Conservation (phyloP, 2,797 vertebrate species). For the Delichon dasypus region DNA sequence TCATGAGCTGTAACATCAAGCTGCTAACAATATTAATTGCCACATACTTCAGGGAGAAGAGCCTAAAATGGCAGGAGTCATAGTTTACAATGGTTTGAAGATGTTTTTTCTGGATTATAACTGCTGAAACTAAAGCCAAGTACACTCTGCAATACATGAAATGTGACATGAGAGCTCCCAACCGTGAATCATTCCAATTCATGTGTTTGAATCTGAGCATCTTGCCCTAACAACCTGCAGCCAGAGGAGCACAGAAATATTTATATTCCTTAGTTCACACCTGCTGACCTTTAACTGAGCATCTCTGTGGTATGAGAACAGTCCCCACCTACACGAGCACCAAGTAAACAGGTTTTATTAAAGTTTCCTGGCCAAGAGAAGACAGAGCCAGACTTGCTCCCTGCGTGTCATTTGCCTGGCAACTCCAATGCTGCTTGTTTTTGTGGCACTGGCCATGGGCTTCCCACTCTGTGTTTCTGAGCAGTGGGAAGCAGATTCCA, state of each 20-base stretch:
- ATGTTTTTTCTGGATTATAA: neutral
- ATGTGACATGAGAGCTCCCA: neutral
- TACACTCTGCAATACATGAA: neutral
- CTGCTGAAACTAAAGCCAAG: neutral
- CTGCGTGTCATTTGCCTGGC: neutral
- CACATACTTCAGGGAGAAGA: constrained; percentile 3
- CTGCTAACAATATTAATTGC: constrained; percentile 40
- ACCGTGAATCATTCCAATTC: neutral
- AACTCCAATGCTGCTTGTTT: neutral
- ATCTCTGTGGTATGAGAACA: neutral
- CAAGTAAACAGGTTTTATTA: neutral
- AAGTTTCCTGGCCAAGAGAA: neutral
- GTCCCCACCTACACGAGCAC: neutral
- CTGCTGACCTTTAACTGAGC: constrained; percentile 8
- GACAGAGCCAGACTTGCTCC: neutral
- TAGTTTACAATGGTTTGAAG: neutral
- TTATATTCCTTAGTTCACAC: neutral
- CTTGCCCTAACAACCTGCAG: neutral
- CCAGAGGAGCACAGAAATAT: neutral
- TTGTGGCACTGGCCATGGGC: neutral
- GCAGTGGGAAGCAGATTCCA: neutral
- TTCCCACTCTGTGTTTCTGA: neutral
- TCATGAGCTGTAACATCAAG: constrained; percentile 27
- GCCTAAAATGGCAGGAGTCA: neutral
- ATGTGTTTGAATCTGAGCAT: neutral